Evolutionary conservation across 2,888 invertebrate genomes (phyloP).

Genomic region (Drosophila bunnanda): DNA sequence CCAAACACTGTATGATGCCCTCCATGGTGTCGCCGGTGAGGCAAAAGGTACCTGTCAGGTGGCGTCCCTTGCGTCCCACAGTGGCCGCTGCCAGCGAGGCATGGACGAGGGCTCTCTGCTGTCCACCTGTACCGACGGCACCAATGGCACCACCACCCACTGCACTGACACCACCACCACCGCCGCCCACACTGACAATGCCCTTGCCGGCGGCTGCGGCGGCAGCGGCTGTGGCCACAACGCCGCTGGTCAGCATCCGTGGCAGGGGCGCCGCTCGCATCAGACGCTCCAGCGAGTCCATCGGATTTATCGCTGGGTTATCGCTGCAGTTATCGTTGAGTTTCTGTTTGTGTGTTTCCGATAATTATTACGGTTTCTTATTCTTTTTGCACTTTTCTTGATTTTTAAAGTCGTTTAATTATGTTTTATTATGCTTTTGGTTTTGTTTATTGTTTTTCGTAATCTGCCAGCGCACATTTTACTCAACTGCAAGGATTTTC

Average conservation of each 20-base stretch:
- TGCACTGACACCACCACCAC: slow-evolving; percentile 89
- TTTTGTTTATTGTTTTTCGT: slow-evolving; percentile 38
- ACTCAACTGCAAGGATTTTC: slow-evolving; percentile 52
- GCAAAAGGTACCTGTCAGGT: slow-evolving; percentile 94
- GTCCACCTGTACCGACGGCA: slow-evolving; percentile 90
- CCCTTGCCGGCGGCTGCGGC: slow-evolving; percentile 58
- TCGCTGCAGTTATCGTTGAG: slow-evolving; percentile 6
- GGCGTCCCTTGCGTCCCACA: slow-evolving; percentile 91
- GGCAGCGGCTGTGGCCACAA: slow-evolving; percentile 75
- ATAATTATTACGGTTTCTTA: slow-evolving; percentile 13
- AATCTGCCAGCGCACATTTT: slow-evolving; percentile 42
- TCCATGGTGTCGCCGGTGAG: slow-evolving; percentile 96
- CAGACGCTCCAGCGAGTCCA: slow-evolving; percentile 93
- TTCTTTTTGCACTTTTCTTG: slow-evolving; percentile 15
- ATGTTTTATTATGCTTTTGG: slow-evolving; percentile 16
- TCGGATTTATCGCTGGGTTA: slow-evolving; percentile 14
- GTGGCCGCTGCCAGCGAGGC: slow-evolving; percentile 89
- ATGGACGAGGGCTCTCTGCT: slow-evolving; percentile 90
- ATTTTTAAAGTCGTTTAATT: slow-evolving; percentile 13
- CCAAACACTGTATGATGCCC: slow-evolving; percentile 96
- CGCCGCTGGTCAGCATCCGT: slow-evolving; percentile 87
- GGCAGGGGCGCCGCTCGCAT: slow-evolving; percentile 90
- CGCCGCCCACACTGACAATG: slow-evolving; percentile 73
- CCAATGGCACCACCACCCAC: slow-evolving; percentile 87
- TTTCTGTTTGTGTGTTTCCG: slow-evolving; percentile 22